Conservation (phyloP, 2,113 vertebrate species). For the Corvus hawaiiensis region DNA sequence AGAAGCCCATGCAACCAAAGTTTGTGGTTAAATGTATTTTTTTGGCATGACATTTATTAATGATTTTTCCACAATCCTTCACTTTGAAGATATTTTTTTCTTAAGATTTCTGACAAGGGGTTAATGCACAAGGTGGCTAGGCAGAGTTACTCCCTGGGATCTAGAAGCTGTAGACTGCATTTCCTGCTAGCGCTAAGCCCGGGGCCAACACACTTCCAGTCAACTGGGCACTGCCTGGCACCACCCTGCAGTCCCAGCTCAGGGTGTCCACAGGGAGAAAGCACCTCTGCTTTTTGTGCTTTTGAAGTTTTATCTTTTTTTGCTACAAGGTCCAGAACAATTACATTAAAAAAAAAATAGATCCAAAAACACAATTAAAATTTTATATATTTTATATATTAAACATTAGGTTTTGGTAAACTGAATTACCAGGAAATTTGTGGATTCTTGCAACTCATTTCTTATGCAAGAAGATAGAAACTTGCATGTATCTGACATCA, state of each 20-base stretch:
- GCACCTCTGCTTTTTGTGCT: neutral
- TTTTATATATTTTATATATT: neutral
- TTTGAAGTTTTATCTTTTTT: neutral
- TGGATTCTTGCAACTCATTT: neutral
- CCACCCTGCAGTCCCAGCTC: neutral
- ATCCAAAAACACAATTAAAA: neutral
- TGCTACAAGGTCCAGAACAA: neutral
- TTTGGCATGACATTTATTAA: neutral
- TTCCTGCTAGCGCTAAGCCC: fast-evolving
- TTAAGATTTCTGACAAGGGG: neutral
- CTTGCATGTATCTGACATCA: neutral
- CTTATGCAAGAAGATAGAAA: neutral
- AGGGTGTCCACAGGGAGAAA: neutral
- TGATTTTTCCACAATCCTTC: neutral
- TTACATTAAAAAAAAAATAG: neutral
- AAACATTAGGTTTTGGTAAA: neutral
- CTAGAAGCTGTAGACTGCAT: neutral
- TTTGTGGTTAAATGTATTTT: neutral
- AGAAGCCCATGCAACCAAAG: neutral
- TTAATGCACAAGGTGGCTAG: neutral
- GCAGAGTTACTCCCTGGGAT: neutral
- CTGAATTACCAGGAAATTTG: neutral
- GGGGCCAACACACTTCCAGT: fast-evolving
- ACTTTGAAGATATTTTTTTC: neutral
- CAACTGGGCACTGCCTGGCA: neutral